phyloP scores from a whole-genome alignment of 2,888 invertebrate genomes.

The Taphrorychus bicolor region DNA sequence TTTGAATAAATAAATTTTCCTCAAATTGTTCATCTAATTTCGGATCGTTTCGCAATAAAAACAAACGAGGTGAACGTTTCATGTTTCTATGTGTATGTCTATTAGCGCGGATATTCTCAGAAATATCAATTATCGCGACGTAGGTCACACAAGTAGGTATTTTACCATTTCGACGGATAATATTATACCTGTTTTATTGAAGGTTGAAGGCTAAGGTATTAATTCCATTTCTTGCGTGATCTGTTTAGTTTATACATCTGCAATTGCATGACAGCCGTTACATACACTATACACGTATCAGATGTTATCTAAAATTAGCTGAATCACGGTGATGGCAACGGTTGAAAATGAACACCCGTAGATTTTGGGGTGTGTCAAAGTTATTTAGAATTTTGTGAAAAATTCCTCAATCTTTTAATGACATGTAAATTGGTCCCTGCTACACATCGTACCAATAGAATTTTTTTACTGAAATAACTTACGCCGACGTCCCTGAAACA shows the following conservation, averaged over 20 bases:
- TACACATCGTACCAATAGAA: too few species aligned
- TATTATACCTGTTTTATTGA: neutral
- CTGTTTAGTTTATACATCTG: neutral
- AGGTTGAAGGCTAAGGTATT: neutral
- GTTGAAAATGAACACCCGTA: too few species aligned
- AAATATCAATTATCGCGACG: neutral
- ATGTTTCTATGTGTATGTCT: neutral
- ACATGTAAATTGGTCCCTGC: too few species aligned
- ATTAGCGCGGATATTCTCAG: neutral
- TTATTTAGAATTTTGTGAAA: too few species aligned
- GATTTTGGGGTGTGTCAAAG: too few species aligned
- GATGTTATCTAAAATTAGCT: neutral
- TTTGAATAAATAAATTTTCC: slow-evolving; percentile 9
- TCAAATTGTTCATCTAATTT: neutral
- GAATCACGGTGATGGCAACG: neutral
- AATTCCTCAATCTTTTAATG: too few species aligned
- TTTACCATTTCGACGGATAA: neutral
- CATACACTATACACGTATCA: neutral
- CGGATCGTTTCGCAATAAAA: neutral
- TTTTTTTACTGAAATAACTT: too few species aligned
- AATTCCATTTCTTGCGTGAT: neutral
- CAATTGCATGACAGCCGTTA: neutral
- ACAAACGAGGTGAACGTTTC: neutral
- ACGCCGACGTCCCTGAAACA: too few species aligned
- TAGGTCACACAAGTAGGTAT: neutral